A percentile compares a stretch with the other conserved stretches of the same genome.
Conservation (phyloP, 2,113 vertebrate species). For the Antechinus flavipes region DNA sequence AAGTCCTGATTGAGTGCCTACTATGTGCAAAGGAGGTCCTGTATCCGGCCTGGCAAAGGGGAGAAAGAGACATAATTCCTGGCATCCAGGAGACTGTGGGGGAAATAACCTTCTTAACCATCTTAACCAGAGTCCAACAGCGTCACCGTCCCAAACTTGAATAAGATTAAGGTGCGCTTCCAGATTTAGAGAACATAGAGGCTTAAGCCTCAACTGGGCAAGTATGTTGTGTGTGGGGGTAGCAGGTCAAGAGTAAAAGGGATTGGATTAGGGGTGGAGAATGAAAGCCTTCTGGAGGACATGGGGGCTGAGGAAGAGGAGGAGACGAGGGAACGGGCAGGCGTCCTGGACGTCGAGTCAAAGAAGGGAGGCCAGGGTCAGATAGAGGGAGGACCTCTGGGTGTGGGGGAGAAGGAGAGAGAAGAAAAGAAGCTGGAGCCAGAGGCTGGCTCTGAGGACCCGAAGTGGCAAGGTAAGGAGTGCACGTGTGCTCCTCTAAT, state of each 20-base stretch:
- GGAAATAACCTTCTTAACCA: neutral
- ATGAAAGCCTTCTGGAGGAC: neutral
- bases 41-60: neutral
- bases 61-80: neutral
- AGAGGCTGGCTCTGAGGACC: too few species aligned
- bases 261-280: neutral
- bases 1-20: neutral
- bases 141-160: neutral
- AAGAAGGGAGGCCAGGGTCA: too few species aligned
- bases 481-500: neutral
- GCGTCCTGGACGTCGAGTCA: neutral
- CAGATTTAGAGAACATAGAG: neutral
- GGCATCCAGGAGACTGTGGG: neutral
- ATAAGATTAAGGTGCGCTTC: neutral
- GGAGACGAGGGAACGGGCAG: neutral
- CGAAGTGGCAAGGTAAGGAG: neutral
- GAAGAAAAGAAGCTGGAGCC: neutral
- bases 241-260: neutral
- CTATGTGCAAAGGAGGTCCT: neutral
- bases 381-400: neutral
- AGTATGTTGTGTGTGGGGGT: too few species aligned
- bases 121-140: too few species aligned
- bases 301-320: neutral
- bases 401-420: too few species aligned
- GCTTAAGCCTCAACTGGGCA: neutral